Evolutionary conservation across 2,888 invertebrate genomes (phyloP).

Genomic region (Pterostichus madidus): DNA sequence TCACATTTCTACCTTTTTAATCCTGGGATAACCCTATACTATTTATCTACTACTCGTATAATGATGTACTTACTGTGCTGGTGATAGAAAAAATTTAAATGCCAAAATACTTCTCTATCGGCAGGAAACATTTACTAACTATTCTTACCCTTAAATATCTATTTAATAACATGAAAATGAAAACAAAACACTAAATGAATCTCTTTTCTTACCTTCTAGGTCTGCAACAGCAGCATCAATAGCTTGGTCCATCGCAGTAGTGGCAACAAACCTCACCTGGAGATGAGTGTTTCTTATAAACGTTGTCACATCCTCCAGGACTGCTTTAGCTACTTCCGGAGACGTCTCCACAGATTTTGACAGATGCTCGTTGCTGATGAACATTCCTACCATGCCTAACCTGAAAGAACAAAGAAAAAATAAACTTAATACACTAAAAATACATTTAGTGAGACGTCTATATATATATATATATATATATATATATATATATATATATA

Average conservation of each 20-base stretch:
- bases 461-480: too few relatives aligned
- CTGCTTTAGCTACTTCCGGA: conserved; percentile 79
- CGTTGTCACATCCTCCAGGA: conserved; percentile 81
- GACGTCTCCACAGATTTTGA: conserved; percentile 80
- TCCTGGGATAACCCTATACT: too few relatives aligned
- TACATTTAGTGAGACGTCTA: too few relatives aligned
- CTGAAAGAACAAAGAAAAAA: conserved; percentile 75
- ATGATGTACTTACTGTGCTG: too few relatives aligned
- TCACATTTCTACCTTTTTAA: too few relatives aligned
- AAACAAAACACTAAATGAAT: not conserved
- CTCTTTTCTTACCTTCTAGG: conserved; percentile 80
- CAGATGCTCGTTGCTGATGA: conserved; percentile 83
- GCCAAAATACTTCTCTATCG: too few relatives aligned
- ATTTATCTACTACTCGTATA: too few relatives aligned
- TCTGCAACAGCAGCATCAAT: conserved; percentile 82
- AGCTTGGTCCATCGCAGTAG: conserved; percentile 81
- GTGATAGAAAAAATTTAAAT: too few relatives aligned
- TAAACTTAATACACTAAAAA: not conserved
- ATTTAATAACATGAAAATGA: too few relatives aligned
- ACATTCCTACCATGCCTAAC: conserved; percentile 80
- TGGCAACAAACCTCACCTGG: conserved; percentile 79
- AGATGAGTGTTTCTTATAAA: conserved; percentile 83
- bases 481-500: too few relatives aligned
- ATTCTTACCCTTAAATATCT: too few relatives aligned
- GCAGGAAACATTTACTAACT: too few relatives aligned